phyloP scores from a whole-genome alignment of 2,113 vertebrate species.

The Indri indri region DNA sequence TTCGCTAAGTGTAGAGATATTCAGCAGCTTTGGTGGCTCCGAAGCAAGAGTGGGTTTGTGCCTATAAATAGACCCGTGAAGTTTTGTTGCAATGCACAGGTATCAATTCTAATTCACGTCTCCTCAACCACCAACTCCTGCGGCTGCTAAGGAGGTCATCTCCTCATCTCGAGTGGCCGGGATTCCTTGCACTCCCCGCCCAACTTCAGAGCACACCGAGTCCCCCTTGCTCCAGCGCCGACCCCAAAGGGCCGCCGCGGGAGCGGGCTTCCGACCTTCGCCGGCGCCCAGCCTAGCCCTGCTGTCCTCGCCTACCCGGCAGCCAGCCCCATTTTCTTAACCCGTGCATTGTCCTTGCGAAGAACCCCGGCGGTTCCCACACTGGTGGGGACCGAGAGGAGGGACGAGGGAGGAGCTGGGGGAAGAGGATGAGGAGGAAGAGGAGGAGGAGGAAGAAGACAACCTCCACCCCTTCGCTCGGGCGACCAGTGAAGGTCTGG shows the following conservation, averaged over 20 bases:
- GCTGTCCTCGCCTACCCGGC: slow-evolving; percentile 2
- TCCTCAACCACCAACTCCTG: background rate
- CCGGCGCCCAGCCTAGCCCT: slow-evolving; percentile 9
- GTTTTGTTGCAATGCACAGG: slow-evolving; percentile 17
- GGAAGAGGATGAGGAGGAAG: slow-evolving; percentile 66
- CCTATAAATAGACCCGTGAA: slow-evolving; percentile 47
- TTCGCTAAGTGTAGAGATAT: background rate
- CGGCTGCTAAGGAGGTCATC: background rate
- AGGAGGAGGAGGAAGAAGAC: slow-evolving; percentile 64
- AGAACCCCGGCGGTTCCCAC: slow-evolving; percentile 52
- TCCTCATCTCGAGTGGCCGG: background rate
- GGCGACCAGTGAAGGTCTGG: slow-evolving; percentile 55
- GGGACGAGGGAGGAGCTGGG: slow-evolving; percentile 78
- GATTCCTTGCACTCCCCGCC: background rate
- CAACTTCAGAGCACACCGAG: slow-evolving; percentile 2
- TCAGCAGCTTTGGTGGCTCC: background rate
- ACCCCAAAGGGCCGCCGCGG: background rate
- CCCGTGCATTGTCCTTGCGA: slow-evolving; percentile 76
- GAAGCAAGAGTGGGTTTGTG: background rate
- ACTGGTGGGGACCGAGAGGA: slow-evolving; percentile 74
- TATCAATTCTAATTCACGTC: background rate
- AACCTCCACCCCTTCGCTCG: slow-evolving; percentile 61
- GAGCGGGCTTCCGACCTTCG: background rate
- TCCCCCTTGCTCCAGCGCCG: background rate
- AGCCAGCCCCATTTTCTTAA: slow-evolving; percentile 37